Base-by-base conservation (phyloP, 2,797 vertebrate species). In the Parauchenoglanis ngamensis region DNA sequence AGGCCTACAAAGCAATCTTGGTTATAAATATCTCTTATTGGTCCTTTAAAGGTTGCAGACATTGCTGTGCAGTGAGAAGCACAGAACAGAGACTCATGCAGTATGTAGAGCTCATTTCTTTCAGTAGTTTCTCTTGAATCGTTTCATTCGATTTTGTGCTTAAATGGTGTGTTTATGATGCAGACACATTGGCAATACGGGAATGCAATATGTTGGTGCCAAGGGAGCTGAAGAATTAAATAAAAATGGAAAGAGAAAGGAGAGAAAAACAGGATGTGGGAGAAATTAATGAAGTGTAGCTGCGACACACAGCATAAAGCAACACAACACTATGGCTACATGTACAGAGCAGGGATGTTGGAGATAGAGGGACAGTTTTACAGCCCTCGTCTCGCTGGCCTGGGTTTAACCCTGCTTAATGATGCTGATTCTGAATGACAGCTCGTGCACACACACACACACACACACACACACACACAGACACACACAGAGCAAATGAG, bases 381-480 rank as follows among this genome's bases (percentile, higher is more conserved):
- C 44, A 67, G 28, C 82, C 5, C 2, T 65, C 59, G 6, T 44
- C 80, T 83, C 90, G 85, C 85, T 89, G 91, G 87, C 90, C 82
- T 35, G 28, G 49, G 7, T 92, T 91, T 92, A 91, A 94, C 92
- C 92, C 88, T 89, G 76, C 57, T 89, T 92, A 91, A 89, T 94
- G 91, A 92, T 91, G 90, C 76, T 91, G 89, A 93, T 92, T 86
- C 90, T 88, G 57, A 40, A 70, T 89, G 92, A 92, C 91, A 90
- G 88, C 81, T 87, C 57, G 40, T 84, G 72, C 76, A 77, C 85
- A 88, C 65, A 86, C 86, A 87, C 85, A 78, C n/a, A 57, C 28
- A 86, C 83, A 81, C 72, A 83, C 84, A 86, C 78, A 73, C 85
- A 59, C 54, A 72, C 78, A 49, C 76, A 85, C 54, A 90, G 85